Conservation (phyloP, 2,888 invertebrate genomes). For the Cataglyphis livida region DNA sequence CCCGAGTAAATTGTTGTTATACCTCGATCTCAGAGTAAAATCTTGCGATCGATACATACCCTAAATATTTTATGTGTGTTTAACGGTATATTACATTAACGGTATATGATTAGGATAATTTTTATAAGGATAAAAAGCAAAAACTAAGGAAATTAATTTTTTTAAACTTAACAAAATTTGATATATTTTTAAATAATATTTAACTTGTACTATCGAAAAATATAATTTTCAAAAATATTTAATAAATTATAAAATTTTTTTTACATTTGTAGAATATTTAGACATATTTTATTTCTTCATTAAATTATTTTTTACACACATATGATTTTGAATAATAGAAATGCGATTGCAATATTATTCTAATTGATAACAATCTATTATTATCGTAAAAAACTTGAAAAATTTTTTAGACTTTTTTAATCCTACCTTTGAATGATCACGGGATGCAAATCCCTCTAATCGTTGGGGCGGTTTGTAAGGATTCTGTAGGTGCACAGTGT, state of each 20-base stretch:
- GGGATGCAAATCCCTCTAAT: conserved; percentile 73
- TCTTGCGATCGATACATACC: conserved; percentile 67
- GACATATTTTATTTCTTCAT: background rate
- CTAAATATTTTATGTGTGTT: conserved; percentile 45
- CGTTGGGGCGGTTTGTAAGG: conserved; percentile 72
- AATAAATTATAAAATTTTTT: no score
- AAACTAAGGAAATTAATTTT: background rate
- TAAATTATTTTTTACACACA: background rate
- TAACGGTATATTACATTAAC: background rate
- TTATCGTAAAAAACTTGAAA: background rate
- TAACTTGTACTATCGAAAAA: no score
- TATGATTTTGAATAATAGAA: background rate
- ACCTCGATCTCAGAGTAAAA: conserved; percentile 68
- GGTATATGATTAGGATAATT: background rate
- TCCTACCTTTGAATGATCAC: conserved; percentile 66
- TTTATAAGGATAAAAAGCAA: no score
- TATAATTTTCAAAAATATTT: no score
- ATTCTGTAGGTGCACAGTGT: conserved; percentile 77
- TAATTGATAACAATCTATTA: background rate
- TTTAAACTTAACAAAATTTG: background rate
- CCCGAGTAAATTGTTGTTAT: conserved; percentile 56
- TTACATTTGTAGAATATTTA: background rate
- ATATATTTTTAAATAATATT: no score
- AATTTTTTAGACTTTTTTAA: background rate
- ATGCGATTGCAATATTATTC: background rate